phyloP scores from a whole-genome alignment of 2,797 vertebrate genomes.

The Corythornis leucogaster region DNA sequence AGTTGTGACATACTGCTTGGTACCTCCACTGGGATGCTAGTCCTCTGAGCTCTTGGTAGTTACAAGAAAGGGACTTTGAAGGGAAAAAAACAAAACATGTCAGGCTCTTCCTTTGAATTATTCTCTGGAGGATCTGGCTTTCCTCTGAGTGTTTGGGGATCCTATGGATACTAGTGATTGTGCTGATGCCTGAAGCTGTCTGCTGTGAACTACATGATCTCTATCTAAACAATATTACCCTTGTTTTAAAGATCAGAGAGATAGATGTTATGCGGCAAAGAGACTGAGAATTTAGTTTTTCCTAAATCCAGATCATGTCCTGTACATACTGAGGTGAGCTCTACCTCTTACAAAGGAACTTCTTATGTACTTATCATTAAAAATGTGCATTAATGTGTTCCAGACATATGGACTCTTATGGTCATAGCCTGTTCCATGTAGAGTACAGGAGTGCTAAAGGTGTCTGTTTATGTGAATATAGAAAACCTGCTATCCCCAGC shows the following conservation, averaged over 20 bases:
- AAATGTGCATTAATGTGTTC: fast-evolving
- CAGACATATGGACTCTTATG: fast-evolving
- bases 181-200: background rate
- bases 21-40: background rate
- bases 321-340: fast-evolving
- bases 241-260: background rate
- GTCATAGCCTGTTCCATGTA: background rate
- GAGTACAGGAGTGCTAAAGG: background rate
- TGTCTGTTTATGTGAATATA: background rate
- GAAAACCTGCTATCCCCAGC: background rate
- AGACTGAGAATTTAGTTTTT: background rate
- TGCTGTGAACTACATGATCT: fast-evolving
- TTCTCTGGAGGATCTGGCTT: background rate
- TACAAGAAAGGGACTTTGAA: background rate
- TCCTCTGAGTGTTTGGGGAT: background rate
- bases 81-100: background rate
- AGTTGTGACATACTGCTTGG: background rate
- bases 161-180: background rate
- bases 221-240: background rate
- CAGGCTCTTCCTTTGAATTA: background rate
- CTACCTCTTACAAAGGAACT: fast-evolving
- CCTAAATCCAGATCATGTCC: background rate
- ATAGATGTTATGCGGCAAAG: background rate
- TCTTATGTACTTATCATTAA: background rate
- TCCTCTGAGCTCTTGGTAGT: background rate